Evolutionary conservation across 2,888 invertebrate genomes (phyloP).

Genomic region (Cremastinae sp.): DNA sequence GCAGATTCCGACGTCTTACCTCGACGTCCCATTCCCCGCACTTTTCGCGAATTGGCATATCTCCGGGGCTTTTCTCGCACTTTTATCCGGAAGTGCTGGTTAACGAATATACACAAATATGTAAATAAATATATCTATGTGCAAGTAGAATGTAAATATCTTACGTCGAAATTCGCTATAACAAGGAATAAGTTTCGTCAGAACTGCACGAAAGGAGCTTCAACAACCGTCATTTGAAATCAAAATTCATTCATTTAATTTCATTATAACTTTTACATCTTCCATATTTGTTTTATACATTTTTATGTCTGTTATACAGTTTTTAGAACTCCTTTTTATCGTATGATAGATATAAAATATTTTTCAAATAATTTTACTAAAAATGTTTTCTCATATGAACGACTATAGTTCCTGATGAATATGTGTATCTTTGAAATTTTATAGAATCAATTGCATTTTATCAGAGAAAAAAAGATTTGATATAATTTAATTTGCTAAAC

Average conservation of each 20-base stretch:
- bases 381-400: no score
- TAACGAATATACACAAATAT: constrained; percentile 3
- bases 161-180: constrained; percentile 19
- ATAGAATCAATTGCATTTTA: no score
- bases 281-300: neutral
- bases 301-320: constrained; percentile 1
- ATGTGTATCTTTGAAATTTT: no score
- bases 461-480: no score
- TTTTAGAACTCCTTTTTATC: constrained; percentile 17
- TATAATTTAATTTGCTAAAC: no score
- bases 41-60: constrained; percentile 8
- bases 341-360: no score
- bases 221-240: constrained; percentile 40
- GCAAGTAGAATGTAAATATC: neutral
- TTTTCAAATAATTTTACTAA: no score
- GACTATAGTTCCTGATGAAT: no score
- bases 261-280: constrained; percentile 10
- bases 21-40: neutral
- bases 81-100: neutral
- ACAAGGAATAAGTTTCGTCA: constrained; percentile 34
- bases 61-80: constrained; percentile 23
- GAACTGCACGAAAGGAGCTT: constrained; percentile 22
- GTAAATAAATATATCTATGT: neutral
- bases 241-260: constrained; percentile 45
- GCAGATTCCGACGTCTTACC: constrained; percentile 5